Base-by-base conservation (phyloP, 1,140 invertebrate species). In the Subanguina moxae region DNA sequence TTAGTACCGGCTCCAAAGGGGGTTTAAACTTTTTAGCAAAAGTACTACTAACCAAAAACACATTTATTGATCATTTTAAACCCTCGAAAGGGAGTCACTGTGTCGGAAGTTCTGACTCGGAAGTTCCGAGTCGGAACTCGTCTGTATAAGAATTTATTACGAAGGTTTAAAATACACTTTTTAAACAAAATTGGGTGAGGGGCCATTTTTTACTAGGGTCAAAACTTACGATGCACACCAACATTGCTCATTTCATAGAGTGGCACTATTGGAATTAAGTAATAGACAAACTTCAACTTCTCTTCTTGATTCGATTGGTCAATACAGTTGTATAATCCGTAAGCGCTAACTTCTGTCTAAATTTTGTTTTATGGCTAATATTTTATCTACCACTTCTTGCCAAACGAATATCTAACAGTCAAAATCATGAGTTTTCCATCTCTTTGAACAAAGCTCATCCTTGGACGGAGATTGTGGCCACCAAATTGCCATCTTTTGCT, bases 281-380 rank as follows among this genome's bases (percentile, higher is more conserved):
- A 65, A 25, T 65, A 65, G 21, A 65, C 25, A 62, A 65, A 57
- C 21, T 65, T 43, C 9, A 65, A 17, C 63, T 57, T 57, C 43
- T 59, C 45, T n/a, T 65, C 63, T 25, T 25, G n/a, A 7, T 52
- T 52, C 1, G 17, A 21, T 13, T 61, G 27, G 25, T 65, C 63
- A 21, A 65, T 57, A n/a, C 63, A 65, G 1, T 17, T 23, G 21
- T 65, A 65, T 23, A 65, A 25, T 3, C 63, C 63, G 25, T 65
- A 65, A 19, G 43, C 63, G 62, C 48, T 57, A 58, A 59, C 43
- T 32, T 65, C 43, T 15, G 63, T 30, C 63, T 65, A 65, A 65
- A 65, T 58, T 46, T 21, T 7, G 27, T 21, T 61, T 61, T 7
- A 0, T 13, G 19, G 19, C 32, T 19, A n/a, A n/a, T n/a, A n/a